Base-by-base conservation (phyloP, 2,113 vertebrate genomes). In the Sitta europaea region DNA sequence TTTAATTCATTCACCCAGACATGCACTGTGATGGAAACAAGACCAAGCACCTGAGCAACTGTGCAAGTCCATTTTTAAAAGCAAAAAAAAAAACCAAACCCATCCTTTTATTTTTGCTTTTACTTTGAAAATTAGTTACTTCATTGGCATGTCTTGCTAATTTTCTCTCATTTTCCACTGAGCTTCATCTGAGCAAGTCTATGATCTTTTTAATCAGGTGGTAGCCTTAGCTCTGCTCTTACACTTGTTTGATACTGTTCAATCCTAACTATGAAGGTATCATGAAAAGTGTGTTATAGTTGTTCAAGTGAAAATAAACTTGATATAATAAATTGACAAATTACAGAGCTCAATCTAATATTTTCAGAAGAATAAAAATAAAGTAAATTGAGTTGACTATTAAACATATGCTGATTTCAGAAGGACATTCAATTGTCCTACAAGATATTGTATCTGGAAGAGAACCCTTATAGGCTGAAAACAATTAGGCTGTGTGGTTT, bases 401-500 rank as follows among this genome's bases (percentile, higher is more conserved):
- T 62, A 59, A 68, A 70, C 8, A 21, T 38, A 78, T 5, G 35
- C 35, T n/a, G 54, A 63, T 96, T 97, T 83, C 88, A 88, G 82
- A 27, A 88, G 74, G 93, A 94, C 77, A 78, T 68, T 95, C 91
- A 72, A 42, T 42, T 94, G 95, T 94, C 93, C 92, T 87, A 90
- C 91, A 97, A 92, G 90, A 76, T 66, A 95, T 92, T 93, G 80
- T 91, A 96, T 92, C 86, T 96, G 90, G 90, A 97, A 92, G 96
- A 91, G 78, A 95, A 96, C 96, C 92, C 95, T 93, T 95, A 57
- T 20, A 88, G 88, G 94, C 71, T 72, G 88, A 97, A 97, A 98
- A 98, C 97, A 98, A 98, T 97, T 98, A 97, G n/a, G 31, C 96
- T 95, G 95, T 98, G 97, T 97, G 95, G 97, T 95, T 97, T 94